Evolutionary conservation across 2,888 invertebrate species (phyloP), one percentile per base, ranked within the genome.

Genomic region (Ecliptopera silaceata): DNA sequence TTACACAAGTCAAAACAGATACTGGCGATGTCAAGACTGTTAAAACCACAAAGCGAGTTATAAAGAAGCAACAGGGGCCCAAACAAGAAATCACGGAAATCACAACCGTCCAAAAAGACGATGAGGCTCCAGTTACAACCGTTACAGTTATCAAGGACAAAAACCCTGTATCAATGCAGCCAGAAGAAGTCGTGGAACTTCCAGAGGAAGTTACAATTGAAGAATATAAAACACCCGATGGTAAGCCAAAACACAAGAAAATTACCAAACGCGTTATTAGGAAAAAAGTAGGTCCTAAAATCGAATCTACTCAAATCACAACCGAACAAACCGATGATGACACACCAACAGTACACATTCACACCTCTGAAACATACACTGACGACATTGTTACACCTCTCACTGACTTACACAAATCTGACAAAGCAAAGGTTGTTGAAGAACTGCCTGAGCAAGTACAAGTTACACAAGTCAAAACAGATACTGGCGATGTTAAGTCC

Each of bases 91-190:
- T 56, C 1, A 64, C 59, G 0, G 60, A 68, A 46, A 71, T 69
- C 0, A 68, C 63, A 0, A 67, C 68, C 0, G 47, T 66, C 17
- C 56, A 64, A 32, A 55, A 64, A 18, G 66, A 64, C n/a, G 64
- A 70, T 12, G 61, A 64, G 5, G 53, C 41, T 0, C 66, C 66
- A 0, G 50, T 59, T 0, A 73, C 69, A 0, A 72, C 68, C 0
- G 67, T 74, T 0, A 69, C 59, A 0, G 66, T 74, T 0, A 89
- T 88, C 65, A 86, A 66, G 74, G 88, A 72, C 63, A 70, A 64
- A 74, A 79, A 22, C 63, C 80, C 64, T 66, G 82, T 38, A 51
- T 54, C 66, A 17, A 4, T 12, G 0, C 12, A 34, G 5, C 29
- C 29, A 10, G 6, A 5, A 63, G 74, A 79, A 22, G 63, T 29